Percentiles rank a stretch among this genome's conserved stretches.
Evolutionary conservation across 2,113 vertebrate species (phyloP).

Genomic region (Amia ocellicauda): DNA sequence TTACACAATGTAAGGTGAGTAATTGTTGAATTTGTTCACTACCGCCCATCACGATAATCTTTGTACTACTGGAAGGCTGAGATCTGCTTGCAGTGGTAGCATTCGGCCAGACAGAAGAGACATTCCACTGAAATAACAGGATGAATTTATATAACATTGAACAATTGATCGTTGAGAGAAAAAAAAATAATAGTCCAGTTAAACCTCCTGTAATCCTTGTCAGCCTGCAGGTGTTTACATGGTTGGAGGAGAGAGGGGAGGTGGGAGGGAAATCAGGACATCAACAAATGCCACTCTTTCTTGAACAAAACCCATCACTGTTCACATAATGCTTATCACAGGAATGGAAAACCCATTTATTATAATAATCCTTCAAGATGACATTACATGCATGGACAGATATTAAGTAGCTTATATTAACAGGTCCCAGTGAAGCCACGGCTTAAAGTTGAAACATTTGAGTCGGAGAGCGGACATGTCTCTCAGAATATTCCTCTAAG

Average conservation of each 20-base stretch:
- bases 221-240: neutral
- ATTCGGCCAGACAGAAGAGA: no score
- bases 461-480: conserved; percentile 46
- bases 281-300: conserved; percentile 26
- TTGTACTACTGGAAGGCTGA: no score
- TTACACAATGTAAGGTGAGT: no score
- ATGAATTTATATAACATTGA: neutral
- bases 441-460: conserved; percentile 47
- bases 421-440: conserved; percentile 41
- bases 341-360: conserved; percentile 57
- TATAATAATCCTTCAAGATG: conserved; percentile 68
- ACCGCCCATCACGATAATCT: no score
- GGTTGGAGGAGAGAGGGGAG: no score
- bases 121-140: no score
- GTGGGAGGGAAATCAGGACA: neutral
- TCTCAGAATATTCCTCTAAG: conserved; percentile 36
- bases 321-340: conserved; percentile 47
- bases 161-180: neutral
- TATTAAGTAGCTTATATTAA: conserved; percentile 71
- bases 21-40: no score
- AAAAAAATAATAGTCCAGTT: neutral
- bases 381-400: conserved; percentile 53
- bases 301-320: conserved; percentile 40
- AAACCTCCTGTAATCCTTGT: neutral
- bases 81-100: no score